These are phyloP conservation scores for Osmerus mordax DNA, from an alignment of 2,113 vertebrate species.

Conservation along the genomic window DNA sequence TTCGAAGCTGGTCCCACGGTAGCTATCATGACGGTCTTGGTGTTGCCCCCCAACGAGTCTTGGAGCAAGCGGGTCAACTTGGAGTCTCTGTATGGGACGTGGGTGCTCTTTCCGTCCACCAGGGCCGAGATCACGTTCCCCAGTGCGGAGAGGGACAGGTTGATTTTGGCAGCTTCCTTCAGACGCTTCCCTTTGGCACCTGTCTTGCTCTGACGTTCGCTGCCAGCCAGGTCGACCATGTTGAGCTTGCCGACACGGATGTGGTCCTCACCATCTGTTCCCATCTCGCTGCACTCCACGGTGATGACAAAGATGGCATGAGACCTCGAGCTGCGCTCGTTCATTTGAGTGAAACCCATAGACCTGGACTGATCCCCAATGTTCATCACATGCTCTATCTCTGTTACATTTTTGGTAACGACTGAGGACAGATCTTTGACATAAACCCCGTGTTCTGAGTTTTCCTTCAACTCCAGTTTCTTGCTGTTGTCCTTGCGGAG, in stretches of 20 bases:
- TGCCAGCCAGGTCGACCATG: constrained; percentile 94
- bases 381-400: constrained; percentile 96
- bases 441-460: constrained; percentile 85
- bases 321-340: constrained; percentile 91
- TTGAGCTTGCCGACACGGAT: constrained; percentile 96
- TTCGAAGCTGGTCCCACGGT: constrained; percentile 87
- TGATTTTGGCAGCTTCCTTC: constrained; percentile 94
- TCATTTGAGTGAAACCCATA: constrained; percentile 93
- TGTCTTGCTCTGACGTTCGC: constrained; percentile 88
- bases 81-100: constrained; percentile 95
- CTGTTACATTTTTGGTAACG: constrained; percentile 92
- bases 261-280: constrained; percentile 86
- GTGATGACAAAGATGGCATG: constrained; percentile 94
- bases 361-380: constrained; percentile 88
- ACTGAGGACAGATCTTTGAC: constrained; percentile 92
- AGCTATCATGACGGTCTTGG: constrained; percentile 95
- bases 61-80: constrained; percentile 94
- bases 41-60: constrained; percentile 93
- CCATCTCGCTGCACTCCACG: constrained; percentile 88
- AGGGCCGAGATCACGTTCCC: constrained; percentile 96
- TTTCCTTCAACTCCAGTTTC: constrained; percentile 92
- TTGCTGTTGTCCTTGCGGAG: constrained; percentile 88
- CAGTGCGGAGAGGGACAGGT: constrained; percentile 91
- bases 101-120: constrained; percentile 86
- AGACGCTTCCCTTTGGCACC: constrained; percentile 80